These are phyloP conservation scores for Lucinisca nassula DNA, from an alignment of 2,888 invertebrate genomes.

Conservation along the genomic window DNA sequence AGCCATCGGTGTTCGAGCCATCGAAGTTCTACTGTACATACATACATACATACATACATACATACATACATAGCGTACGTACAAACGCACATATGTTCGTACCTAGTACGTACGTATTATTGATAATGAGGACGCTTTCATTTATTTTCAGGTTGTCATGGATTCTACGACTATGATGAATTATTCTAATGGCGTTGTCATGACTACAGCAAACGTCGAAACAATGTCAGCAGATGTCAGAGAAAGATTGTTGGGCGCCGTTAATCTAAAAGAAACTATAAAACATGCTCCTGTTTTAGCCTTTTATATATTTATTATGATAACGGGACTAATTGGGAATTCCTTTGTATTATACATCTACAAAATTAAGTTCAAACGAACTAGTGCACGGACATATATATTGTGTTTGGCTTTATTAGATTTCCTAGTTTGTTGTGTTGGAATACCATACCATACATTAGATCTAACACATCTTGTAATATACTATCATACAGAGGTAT, in stretches of 20 bases:
- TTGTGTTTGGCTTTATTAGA: conserved; percentile 62
- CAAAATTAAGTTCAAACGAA: conserved; percentile 60
- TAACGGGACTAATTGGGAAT: conserved; percentile 60
- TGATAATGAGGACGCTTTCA: too few relatives aligned
- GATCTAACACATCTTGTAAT: conserved; percentile 51
- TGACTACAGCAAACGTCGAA: neutral
- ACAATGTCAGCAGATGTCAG: neutral
- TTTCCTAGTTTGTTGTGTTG: conserved; percentile 57
- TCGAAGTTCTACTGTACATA: too few relatives aligned
- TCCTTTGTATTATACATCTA: conserved; percentile 54
- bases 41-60: too few relatives aligned
- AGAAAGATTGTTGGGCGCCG: neutral
- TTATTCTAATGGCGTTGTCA: neutral
- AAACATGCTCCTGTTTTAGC: conserved; percentile 37
- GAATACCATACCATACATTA: conserved; percentile 67
- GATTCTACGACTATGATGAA: neutral
- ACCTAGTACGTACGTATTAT: too few relatives aligned
- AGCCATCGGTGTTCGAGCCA: too few relatives aligned
- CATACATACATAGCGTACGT: too few relatives aligned
- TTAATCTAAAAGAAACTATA: neutral
- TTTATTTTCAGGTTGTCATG: neutral
- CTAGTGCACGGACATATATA: conserved; percentile 63
- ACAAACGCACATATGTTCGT: too few relatives aligned
- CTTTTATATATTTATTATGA: conserved; percentile 46
- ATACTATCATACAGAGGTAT: conserved; percentile 34